These are phyloP conservation scores for Acanthococcus lagerstroemiae DNA, from an alignment of 2,888 invertebrate species.

Conservation along the genomic window DNA sequence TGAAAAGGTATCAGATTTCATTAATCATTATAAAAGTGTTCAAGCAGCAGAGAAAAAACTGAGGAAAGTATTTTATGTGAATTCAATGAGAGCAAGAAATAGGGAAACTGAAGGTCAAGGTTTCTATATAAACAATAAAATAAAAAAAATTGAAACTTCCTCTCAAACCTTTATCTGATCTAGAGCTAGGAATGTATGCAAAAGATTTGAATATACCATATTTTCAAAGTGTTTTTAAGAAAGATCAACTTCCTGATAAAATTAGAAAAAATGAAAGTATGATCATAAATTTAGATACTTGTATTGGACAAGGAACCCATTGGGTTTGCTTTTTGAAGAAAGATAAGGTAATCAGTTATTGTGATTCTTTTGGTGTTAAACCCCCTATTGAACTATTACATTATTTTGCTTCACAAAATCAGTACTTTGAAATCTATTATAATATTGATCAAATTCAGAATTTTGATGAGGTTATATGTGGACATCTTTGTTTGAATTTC, in stretches of 20 bases:
- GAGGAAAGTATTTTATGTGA: no score
- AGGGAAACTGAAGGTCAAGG: no score
- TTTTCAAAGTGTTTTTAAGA: constrained; percentile 39
- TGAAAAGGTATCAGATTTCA: no score
- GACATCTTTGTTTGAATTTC: constrained; percentile 32
- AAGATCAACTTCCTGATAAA: constrained; percentile 40
- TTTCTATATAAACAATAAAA: no score
- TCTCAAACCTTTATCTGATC: constrained; percentile 30
- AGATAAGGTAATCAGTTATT: constrained; percentile 39
- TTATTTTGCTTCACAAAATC: no score
- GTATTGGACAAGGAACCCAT: constrained; percentile 39
- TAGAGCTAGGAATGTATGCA: constrained; percentile 35
- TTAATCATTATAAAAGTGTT: no score
- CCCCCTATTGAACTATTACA: constrained; percentile 35
- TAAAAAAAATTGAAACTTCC: constrained; percentile 9
- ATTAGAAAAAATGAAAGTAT: constrained; percentile 37
- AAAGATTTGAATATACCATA: constrained; percentile 32
- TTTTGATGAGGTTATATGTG: constrained; percentile 30
- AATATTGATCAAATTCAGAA: constrained; percentile 30
- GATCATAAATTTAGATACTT: constrained; percentile 39
- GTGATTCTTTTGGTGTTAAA: constrained; percentile 41
- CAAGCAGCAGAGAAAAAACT: no score
- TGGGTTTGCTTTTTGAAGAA: constrained; percentile 41
- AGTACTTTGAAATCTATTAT: constrained; percentile 24
- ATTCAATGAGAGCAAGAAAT: no score